Conservation (phyloP, 2,888 invertebrate species). For the Lepeophtheirus nordmannii region DNA sequence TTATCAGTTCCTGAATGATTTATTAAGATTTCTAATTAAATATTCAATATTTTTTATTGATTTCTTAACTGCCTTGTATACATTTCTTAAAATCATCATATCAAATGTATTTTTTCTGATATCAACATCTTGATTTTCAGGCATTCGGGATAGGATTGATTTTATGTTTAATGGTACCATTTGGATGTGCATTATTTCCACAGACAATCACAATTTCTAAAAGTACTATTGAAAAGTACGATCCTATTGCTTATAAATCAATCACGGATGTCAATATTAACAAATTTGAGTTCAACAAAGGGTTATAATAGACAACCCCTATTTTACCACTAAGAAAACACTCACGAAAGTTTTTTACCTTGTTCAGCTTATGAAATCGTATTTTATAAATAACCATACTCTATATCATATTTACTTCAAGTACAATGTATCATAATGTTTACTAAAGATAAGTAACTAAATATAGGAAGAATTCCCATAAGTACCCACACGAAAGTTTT, state of each 20-base stretch:
- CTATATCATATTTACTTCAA: too few species aligned
- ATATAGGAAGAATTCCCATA: too few species aligned
- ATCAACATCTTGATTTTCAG: neutral
- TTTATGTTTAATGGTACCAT: constrained; percentile 27
- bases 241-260: constrained; percentile 23
- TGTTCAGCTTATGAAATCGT: too few species aligned
- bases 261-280: constrained; percentile 24
- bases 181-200: constrained; percentile 27
- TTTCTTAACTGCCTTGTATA: neutral
- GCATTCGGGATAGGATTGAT: constrained; percentile 10
- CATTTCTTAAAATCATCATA: neutral
- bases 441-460: too few species aligned
- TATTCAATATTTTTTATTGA: neutral
- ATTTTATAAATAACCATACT: too few species aligned
- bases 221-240: constrained; percentile 22
- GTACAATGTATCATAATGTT: too few species aligned
- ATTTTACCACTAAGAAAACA: neutral
- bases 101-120: too few species aligned
- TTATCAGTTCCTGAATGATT: neutral
- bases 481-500: too few species aligned
- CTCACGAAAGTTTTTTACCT: too few species aligned
- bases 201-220: constrained; percentile 26
- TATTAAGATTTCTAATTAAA: neutral
- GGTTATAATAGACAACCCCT: too few species aligned
- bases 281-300: constrained; percentile 28